A percentile compares a stretch with the other conserved stretches of the same genome.
Conservation (phyloP, 2,888 invertebrate species). For the Phlogophora meticulosa region DNA sequence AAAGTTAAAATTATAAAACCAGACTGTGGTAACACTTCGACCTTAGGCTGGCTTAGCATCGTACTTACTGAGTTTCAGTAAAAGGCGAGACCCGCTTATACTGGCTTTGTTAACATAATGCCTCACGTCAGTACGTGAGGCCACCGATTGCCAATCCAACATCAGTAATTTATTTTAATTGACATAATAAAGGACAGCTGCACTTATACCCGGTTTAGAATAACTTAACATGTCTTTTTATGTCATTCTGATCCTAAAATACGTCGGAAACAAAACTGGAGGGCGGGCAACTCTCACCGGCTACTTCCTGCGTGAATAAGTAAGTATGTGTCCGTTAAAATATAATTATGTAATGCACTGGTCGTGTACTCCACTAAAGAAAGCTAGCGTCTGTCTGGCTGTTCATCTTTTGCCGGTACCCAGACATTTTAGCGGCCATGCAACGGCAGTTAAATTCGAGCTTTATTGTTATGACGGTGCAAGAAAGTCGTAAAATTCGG, state of each 20-base stretch:
- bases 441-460: not conserved
- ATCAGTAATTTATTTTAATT: not conserved
- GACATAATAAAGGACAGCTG: not conserved
- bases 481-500: not conserved
- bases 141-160: too few relatives aligned
- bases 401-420: not conserved
- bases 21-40: too few relatives aligned
- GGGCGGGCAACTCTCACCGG: not conserved
- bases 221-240: not conserved
- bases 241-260: not conserved
- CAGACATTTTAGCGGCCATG: not conserved
- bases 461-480: not conserved
- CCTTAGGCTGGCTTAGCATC: too few relatives aligned
- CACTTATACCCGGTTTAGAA: not conserved
- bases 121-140: too few relatives aligned
- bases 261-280: conserved; percentile 3
- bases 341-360: conserved; percentile 37
- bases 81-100: too few relatives aligned
- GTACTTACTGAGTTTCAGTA: too few relatives aligned
- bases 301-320: conserved; percentile 1
- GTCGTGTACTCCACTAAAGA: conserved; percentile 2
- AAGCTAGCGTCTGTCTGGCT: not conserved
- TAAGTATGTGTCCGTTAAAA: conserved; percentile 3
- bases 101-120: too few relatives aligned
- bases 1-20: not conserved